A percentile compares a stretch with the other conserved stretches of the same genome.
These are phyloP conservation scores for Melipona quadrifasciata DNA, from an alignment of 1,140 invertebrate species.

Conservation along the genomic window DNA sequence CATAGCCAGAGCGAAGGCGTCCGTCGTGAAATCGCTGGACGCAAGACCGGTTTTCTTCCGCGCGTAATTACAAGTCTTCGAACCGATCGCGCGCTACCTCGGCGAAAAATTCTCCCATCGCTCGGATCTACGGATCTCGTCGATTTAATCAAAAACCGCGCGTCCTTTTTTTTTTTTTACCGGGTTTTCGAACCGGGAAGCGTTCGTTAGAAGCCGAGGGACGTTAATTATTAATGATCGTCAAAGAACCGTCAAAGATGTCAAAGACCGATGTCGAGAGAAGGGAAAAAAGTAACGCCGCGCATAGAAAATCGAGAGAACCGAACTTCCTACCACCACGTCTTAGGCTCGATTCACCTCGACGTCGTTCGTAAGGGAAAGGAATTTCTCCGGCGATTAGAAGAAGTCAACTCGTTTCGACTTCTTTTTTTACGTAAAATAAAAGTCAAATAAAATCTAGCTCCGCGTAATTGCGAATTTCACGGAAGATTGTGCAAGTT, in stretches of 20 bases:
- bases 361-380: not conserved
- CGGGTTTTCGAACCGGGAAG: not conserved
- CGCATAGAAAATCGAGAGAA: not conserved
- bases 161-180: too few species aligned
- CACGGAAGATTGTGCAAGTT: too few species aligned
- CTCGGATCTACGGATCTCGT: constrained; percentile 29
- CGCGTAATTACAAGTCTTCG: constrained; percentile 65
- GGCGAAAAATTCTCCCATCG: constrained; percentile 43
- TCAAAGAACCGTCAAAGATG: not conserved
- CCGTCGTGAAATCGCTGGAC: constrained; percentile 60
- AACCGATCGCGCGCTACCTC: constrained; percentile 55
- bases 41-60: constrained; percentile 62
- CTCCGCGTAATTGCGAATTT: not conserved
- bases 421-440: not conserved
- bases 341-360: not conserved
- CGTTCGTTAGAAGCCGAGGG: not conserved
- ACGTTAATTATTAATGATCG: constrained; percentile 7
- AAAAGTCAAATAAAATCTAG: not conserved
- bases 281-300: not conserved
- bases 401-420: not conserved
- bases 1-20: constrained; percentile 52
- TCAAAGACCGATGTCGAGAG: too few species aligned
- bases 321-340: not conserved
- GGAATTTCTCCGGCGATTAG: not conserved
- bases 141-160: constrained; percentile 40